Evolutionary conservation across 1,140 invertebrate species (phyloP), one percentile per base, ranked within the genome.

Genomic region (Drosophila ananassae): DNA sequence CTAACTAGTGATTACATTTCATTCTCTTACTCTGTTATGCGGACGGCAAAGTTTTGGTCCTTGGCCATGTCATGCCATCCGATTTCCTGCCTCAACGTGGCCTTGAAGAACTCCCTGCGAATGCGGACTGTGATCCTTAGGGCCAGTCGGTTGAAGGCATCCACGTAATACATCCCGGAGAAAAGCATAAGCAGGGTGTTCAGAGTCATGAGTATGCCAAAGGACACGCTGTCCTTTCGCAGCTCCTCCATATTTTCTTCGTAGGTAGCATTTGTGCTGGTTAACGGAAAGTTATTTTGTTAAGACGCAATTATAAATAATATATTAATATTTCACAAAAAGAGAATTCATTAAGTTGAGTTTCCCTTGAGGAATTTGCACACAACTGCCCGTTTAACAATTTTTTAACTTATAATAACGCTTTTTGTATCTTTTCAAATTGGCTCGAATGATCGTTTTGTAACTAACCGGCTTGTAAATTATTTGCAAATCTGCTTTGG

Each of bases 71-170:
- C 97, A 92, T 97, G 98, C 96, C 97, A 98, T 2, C 95, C 94
- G 78, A 98, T 96, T 83, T 98, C 97, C 90, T 98, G 97, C 50
- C 96, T 94, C 7, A 98, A 91, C 0, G 97, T 95, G 3, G 96
- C 94, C 53, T 94, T 93, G 10, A 98, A 93, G 76, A 96, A 96
- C 74, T 94, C 92, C 68, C 93, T 93, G 24, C 96, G 93, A 24
- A 98, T 94, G 64, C 95, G 92, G 13, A 94, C 93, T n/a, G 96
- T 95, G 92, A 97, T 94, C 12, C 89, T 93, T 0, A 94, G 71
- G 1, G 94, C 94, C 8, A 93, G 80, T 77, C 93, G 93, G 81
- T 96, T 96, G 41, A 96, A 94, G 5, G 95, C 91, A 77, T 95
- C 94, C 1, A 96, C 93, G 55, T 94, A 94, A 41, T 95, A 92